Conservation (phyloP, 2,113 vertebrate species). For the Spermophilus dauricus region DNA sequence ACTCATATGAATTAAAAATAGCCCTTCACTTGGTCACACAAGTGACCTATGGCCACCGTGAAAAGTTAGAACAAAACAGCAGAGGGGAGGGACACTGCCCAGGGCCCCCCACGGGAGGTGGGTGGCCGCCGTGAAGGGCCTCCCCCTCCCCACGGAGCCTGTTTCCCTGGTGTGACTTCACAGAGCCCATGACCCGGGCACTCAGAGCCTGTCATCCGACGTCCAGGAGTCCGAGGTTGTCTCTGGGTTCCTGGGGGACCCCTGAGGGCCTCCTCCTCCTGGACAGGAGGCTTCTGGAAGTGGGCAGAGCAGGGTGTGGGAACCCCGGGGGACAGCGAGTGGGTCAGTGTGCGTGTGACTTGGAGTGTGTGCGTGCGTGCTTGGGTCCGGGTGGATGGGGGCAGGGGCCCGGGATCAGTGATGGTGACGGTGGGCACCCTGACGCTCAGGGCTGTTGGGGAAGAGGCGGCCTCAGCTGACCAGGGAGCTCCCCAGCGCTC, state of each 20-base stretch:
- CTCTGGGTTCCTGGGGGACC: background rate
- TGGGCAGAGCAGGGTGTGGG: background rate
- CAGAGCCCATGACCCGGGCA: too few species aligned
- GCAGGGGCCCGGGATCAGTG: rapidly evolving
- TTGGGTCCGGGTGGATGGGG: rapidly evolving
- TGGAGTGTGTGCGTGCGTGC: rapidly evolving
- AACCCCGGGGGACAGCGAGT: too few species aligned
- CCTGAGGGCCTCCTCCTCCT: background rate
- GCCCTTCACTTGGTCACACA: background rate
- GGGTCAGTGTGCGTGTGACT: too few species aligned
- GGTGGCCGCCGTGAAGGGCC: too few species aligned
- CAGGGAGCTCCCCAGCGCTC: background rate
- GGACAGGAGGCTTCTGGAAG: background rate
- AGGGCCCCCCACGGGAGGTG: too few species aligned
- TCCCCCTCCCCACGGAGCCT: too few species aligned
- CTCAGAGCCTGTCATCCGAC: background rate
- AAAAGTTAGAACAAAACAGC: background rate
- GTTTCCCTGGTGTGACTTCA: background rate
- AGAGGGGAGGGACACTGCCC: background rate
- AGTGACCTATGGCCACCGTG: background rate
- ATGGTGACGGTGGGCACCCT: rapidly evolving
- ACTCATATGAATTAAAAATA: constrained; percentile 18
- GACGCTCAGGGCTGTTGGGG: background rate
- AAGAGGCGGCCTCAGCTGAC: background rate
- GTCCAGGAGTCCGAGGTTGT: too few species aligned